Percentiles rank a stretch among this genome's conserved stretches.
Evolutionary conservation across 2,888 invertebrate genomes (phyloP).

Genomic region (Meiosimyza platycephala): DNA sequence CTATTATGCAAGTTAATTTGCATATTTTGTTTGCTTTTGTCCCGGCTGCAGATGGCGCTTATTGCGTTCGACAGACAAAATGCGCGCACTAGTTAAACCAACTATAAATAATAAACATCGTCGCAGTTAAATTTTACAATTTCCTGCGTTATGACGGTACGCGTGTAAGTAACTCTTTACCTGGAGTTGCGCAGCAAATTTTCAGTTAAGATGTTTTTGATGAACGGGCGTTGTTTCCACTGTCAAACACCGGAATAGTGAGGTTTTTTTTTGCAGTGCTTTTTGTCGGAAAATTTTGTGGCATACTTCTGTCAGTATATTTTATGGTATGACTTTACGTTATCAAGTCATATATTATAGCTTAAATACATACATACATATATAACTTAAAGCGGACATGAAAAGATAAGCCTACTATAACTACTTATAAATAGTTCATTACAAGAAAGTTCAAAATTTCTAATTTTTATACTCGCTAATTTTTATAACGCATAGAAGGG

Average conservation of each 20-base stretch:
- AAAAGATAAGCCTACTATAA: too few relatives aligned
- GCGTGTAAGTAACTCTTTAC: neutral
- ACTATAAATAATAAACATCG: conserved; percentile 34
- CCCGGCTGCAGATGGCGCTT: conserved; percentile 28
- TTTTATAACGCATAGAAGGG: too few relatives aligned
- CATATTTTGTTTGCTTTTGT: conserved; percentile 17
- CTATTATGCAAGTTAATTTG: conserved; percentile 24
- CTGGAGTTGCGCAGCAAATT: conserved; percentile 31
- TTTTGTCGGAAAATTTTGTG: conserved; percentile 12
- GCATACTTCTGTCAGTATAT: neutral
- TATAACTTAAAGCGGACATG: too few relatives aligned
- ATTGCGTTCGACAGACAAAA: neutral
- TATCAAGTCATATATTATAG: too few relatives aligned
- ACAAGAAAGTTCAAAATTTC: too few relatives aligned
- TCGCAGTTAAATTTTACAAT: conserved; percentile 29
- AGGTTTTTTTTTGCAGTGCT: conserved; percentile 1
- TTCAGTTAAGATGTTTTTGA: conserved; percentile 35
- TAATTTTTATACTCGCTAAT: too few relatives aligned
- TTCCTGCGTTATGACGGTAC: conserved; percentile 12
- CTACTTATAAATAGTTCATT: too few relatives aligned
- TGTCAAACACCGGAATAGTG: neutral
- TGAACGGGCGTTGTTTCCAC: neutral
- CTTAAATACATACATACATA: too few relatives aligned
- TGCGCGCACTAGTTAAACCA: conserved; percentile 18
- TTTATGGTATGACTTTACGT: conserved; percentile 25